These are phyloP conservation scores for Lates japonicus DNA, from an alignment of 2,797 vertebrate species.

Conservation along the genomic window DNA sequence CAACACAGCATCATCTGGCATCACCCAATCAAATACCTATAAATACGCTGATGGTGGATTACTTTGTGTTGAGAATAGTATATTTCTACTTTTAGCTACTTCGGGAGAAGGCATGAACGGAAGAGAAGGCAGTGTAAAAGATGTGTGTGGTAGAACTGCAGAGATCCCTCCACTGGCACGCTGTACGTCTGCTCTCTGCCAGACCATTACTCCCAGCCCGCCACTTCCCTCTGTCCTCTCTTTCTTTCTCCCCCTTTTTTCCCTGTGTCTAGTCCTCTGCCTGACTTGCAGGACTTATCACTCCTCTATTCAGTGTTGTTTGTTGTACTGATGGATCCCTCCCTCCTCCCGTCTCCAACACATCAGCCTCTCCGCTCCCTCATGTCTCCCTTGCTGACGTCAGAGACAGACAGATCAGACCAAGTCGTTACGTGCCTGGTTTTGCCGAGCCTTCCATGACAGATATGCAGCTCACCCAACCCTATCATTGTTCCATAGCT, in stretches of 20 bases:
- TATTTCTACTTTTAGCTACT: neutral
- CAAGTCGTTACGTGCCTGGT: conserved; percentile 66
- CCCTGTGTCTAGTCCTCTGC: conserved; percentile 11
- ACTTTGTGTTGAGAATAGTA: neutral
- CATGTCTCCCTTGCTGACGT: conserved; percentile 54
- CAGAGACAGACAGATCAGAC: conserved; percentile 47
- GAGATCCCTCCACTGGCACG: neutral
- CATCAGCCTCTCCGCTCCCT: conserved; percentile 46
- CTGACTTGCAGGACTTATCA: conserved; percentile 14
- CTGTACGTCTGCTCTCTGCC: neutral
- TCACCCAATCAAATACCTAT: neutral
- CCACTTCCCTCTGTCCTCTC: neutral
- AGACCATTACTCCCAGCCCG: neutral
- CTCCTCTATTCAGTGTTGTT: conserved; percentile 35
- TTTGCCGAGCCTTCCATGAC: conserved; percentile 58
- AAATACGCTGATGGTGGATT: neutral
- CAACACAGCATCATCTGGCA: neutral
- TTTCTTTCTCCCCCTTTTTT: neutral
- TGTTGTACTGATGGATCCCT: conserved; percentile 15
- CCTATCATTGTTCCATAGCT: conserved; percentile 55
- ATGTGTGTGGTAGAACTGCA: conserved; percentile 17
- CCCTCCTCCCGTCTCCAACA: conserved; percentile 32
- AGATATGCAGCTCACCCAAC: conserved; percentile 52
- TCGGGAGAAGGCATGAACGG: too few species aligned
- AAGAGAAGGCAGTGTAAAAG: conserved; percentile 1